Conservation (phyloP, 1,140 invertebrate genomes). For the Nomia melanderi region DNA sequence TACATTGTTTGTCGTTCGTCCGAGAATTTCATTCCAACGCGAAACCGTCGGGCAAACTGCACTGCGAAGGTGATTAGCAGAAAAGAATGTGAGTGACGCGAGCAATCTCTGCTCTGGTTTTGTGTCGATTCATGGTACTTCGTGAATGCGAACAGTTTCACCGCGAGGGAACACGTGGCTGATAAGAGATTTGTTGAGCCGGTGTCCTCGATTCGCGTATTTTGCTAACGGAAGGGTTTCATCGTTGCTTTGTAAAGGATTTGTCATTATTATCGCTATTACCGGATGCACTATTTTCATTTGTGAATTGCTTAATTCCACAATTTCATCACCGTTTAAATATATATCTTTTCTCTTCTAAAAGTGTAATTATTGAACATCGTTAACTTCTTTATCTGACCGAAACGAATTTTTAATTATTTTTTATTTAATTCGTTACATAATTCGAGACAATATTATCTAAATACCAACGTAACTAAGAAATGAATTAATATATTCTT, state of each 20-base stretch:
- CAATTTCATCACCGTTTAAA: too few species aligned
- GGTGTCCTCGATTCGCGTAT: background rate
- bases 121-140: background rate
- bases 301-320: too few species aligned
- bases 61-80: background rate
- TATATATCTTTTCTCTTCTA: too few species aligned
- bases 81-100: background rate
- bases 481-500: too few species aligned
- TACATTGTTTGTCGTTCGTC: constrained; percentile 17
- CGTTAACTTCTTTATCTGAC: too few species aligned
- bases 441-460: too few species aligned
- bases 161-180: background rate
- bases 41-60: background rate
- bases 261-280: background rate
- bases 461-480: too few species aligned
- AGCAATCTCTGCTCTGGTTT: background rate
- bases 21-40: background rate
- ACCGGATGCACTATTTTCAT: background rate
- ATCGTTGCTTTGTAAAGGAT: background rate
- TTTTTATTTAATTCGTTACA: too few species aligned
- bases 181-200: background rate
- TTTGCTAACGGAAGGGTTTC: background rate
- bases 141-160: constrained; percentile 1
- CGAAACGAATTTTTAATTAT: too few species aligned
- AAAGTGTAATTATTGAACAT: too few species aligned